These are phyloP conservation scores for Osmerus eperlanus DNA, from an alignment of 2,113 vertebrate genomes.

Conservation along the genomic window DNA sequence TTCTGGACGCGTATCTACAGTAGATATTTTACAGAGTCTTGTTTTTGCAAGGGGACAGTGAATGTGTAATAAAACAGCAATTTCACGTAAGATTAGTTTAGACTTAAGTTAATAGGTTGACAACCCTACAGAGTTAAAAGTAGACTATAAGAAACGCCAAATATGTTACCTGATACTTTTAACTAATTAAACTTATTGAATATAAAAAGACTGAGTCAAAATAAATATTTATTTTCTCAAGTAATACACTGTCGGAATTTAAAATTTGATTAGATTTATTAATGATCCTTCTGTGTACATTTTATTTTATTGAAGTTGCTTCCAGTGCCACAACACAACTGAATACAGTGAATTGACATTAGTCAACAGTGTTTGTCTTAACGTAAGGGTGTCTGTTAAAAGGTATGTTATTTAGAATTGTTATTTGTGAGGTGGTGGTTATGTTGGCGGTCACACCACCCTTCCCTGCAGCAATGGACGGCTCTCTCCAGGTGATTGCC, in stretches of 20 bases:
- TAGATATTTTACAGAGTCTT: neutral
- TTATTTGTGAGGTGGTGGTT: too few relatives aligned
- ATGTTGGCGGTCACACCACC: conserved; percentile 67
- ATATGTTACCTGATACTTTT: conserved; percentile 2
- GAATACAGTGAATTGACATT: neutral
- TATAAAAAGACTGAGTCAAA: conserved; percentile 43
- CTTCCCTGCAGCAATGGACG: conserved; percentile 82
- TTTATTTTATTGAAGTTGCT: neutral
- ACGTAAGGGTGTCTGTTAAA: neutral
- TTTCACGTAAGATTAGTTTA: neutral
- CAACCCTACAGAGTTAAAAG: conserved; percentile 20
- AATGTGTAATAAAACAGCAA: conserved; percentile 8
- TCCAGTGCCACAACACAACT: neutral
- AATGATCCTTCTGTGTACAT: neutral
- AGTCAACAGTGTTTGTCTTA: neutral
- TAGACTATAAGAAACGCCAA: neutral
- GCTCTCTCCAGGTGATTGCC: conserved; percentile 74
- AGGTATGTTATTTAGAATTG: too few relatives aligned
- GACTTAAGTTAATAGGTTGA: neutral
- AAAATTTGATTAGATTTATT: neutral
- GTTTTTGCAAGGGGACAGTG: neutral
- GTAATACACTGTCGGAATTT: conserved; percentile 10
- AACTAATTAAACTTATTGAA: conserved; percentile 25
- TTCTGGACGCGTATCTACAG: neutral
- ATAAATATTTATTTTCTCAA: conserved; percentile 51